phyloP scores from a whole-genome alignment of 2,113 vertebrate species.

The Odontesthes bonariensis region DNA sequence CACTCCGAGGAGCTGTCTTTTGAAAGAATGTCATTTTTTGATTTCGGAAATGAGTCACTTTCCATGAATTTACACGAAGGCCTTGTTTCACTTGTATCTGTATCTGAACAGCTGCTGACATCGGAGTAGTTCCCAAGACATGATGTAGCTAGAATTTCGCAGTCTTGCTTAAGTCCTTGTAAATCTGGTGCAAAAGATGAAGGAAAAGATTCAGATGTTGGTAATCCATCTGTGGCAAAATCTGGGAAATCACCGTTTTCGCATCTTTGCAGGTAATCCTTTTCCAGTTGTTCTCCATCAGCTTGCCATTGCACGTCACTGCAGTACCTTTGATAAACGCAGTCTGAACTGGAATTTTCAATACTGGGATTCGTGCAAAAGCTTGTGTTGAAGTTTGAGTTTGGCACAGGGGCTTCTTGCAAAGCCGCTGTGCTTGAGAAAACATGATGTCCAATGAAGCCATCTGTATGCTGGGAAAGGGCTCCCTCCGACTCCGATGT shows the following conservation, averaged over 20 bases:
- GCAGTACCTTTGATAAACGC: conserved; percentile 61
- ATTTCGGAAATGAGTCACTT: conserved; percentile 32
- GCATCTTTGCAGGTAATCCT: conserved; percentile 55
- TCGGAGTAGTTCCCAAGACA: conserved; percentile 75
- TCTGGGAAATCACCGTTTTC: conserved; percentile 41
- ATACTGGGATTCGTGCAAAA: conserved; percentile 49
- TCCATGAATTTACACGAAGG: conserved; percentile 63
- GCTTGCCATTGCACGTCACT: conserved; percentile 63
- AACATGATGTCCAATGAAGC: conserved; percentile 62
- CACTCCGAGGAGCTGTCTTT: conserved; percentile 49
- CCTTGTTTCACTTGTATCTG: conserved; percentile 55
- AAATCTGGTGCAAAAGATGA: conserved; percentile 59
- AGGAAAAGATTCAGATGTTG: conserved; percentile 45
- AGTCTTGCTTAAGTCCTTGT: conserved; percentile 67
- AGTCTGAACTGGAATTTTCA: conserved; percentile 58
- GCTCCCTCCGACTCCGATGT: conserved; percentile 62
- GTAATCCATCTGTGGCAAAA: conserved; percentile 50
- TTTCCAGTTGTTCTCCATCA: conserved; percentile 53
- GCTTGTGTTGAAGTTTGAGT: conserved; percentile 60
- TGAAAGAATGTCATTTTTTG: conserved; percentile 25
- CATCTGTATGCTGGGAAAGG: conserved; percentile 66
- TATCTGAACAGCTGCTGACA: conserved; percentile 79
- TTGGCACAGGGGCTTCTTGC: conserved; percentile 46
- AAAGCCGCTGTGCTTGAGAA: conserved; percentile 55
- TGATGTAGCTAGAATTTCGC: conserved; percentile 53